phyloP scores from a whole-genome alignment of 2,113 vertebrate species.

The Barbus barbus region DNA sequence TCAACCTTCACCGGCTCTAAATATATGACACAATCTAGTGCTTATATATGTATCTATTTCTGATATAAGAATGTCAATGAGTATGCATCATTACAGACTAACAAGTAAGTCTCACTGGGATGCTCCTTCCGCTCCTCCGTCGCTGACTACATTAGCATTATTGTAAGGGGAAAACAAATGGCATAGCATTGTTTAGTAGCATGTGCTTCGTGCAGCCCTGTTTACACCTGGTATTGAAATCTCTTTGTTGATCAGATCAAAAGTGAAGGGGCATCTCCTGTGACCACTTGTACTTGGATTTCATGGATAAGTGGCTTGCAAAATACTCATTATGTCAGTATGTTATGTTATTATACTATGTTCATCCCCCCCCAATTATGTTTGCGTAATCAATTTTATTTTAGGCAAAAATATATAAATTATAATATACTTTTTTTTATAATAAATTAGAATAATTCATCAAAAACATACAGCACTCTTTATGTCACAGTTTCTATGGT shows the following conservation, averaged over 20 bases:
- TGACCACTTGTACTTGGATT: background rate
- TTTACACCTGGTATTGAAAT: background rate
- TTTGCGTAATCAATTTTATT: too few relatives aligned
- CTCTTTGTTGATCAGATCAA: background rate
- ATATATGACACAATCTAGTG: background rate
- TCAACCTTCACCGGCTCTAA: conserved; percentile 1
- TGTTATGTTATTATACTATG: too few relatives aligned
- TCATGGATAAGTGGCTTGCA: background rate
- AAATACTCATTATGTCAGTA: too few relatives aligned
- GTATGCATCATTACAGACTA: conserved; percentile 48
- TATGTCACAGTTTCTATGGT: too few relatives aligned
- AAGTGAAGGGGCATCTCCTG: conserved; percentile 7
- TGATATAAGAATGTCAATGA: conserved; percentile 47
- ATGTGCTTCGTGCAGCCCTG: background rate
- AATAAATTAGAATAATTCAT: too few relatives aligned
- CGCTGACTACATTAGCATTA: conserved; percentile 50
- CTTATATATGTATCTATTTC: conserved; percentile 41
- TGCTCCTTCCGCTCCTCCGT: conserved; percentile 21
- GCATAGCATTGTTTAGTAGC: conserved; percentile 6
- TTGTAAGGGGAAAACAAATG: too few relatives aligned
- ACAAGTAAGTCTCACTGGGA: conserved; percentile 45
- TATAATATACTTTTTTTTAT: too few relatives aligned
- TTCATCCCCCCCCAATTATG: too few relatives aligned
- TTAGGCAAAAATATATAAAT: too few relatives aligned
- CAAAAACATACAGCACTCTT: too few relatives aligned